phyloP scores from a whole-genome alignment of 23 tunicate species.

The Ascidia mentula region DNA sequence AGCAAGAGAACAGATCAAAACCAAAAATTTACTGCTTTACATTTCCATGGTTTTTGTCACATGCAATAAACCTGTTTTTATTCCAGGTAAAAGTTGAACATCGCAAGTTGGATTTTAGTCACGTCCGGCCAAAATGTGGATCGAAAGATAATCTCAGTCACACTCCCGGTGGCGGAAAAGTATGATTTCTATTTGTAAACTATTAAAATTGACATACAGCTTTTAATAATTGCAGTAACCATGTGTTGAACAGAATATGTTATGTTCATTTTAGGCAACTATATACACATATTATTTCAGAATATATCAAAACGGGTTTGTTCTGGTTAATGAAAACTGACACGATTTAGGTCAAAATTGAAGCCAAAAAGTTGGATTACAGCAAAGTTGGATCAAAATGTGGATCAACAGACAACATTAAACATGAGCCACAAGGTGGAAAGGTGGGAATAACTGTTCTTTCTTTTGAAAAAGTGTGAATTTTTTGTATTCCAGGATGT shows the following conservation, averaged over 20 bases:
- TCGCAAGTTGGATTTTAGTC: constrained; percentile 41
- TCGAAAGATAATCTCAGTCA: constrained; percentile 57
- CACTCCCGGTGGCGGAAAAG: constrained; percentile 90
- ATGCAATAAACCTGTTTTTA: too few relatives aligned
- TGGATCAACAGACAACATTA: constrained; percentile 40
- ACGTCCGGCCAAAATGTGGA: constrained; percentile 86
- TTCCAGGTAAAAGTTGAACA: constrained; percentile 57
- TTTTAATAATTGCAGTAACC: too few relatives aligned
- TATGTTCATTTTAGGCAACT: too few relatives aligned
- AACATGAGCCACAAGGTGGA: constrained; percentile 41
- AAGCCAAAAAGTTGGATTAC: constrained; percentile 29
- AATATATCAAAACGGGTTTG: too few relatives aligned
- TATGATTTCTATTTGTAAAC: too few relatives aligned
- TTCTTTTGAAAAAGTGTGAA: background rate
- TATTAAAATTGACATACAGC: too few relatives aligned
- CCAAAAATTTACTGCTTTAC: too few relatives aligned
- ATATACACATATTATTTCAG: too few relatives aligned
- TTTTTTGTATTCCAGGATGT: background rate
- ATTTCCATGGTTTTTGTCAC: too few relatives aligned
- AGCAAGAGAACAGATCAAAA: too few relatives aligned
- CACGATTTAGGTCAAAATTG: constrained; percentile 63
- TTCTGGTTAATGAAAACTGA: too few relatives aligned
- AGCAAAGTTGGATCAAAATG: constrained; percentile 35
- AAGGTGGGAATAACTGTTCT: constrained; percentile 7
- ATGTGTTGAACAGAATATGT: too few relatives aligned